Conservation (phyloP, 2,113 vertebrate species). For the Guaruba guarouba region DNA sequence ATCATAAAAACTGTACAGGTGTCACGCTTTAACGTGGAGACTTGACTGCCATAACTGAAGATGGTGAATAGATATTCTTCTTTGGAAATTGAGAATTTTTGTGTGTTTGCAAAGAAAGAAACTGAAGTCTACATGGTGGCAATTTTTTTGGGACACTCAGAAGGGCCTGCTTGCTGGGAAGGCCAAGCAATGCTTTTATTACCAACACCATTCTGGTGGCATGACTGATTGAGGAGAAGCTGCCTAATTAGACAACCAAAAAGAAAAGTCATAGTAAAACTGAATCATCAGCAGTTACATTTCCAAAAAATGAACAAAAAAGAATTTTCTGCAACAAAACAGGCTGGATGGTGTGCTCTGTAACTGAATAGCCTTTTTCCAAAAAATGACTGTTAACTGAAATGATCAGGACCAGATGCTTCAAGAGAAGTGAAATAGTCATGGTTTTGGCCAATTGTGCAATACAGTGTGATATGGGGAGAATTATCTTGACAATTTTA, state of each 20-base stretch:
- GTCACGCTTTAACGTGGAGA: slow-evolving; percentile 77
- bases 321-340: background rate
- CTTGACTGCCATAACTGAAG: slow-evolving; percentile 60
- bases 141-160: background rate
- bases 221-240: background rate
- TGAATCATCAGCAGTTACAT: background rate
- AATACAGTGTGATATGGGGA: slow-evolving; percentile 50
- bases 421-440: slow-evolving; percentile 12
- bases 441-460: slow-evolving; percentile 44
- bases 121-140: background rate
- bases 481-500: background rate
- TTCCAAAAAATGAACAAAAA: slow-evolving; percentile 14
- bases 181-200: background rate
- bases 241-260: background rate
- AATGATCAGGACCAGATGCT: background rate
- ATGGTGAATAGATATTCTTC: slow-evolving; percentile 1
- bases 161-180: background rate
- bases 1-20: slow-evolving; percentile 78
- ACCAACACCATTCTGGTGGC: background rate
- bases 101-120: background rate
- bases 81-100: slow-evolving; percentile 45
- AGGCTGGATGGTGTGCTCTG: background rate
- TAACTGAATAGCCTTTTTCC: slow-evolving; percentile 14
- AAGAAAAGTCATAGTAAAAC: background rate
- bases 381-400: slow-evolving; percentile 26